A percentile compares a stretch with the other conserved stretches of the same genome.
phyloP scores from a whole-genome alignment of 2,113 vertebrate species.

The Istiophorus platypterus region DNA sequence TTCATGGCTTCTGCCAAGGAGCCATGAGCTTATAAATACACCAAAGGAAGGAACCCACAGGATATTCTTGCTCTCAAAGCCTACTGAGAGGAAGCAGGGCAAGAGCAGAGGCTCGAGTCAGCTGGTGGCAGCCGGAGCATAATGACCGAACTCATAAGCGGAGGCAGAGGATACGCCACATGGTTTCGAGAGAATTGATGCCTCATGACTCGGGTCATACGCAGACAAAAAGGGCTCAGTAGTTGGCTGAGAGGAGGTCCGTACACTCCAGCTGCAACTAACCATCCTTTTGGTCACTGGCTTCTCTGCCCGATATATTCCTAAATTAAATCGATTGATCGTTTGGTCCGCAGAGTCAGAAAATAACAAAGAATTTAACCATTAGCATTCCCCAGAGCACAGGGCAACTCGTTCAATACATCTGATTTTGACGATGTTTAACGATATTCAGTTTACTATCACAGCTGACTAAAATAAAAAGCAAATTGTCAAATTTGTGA shows the following conservation, averaged over 20 bases:
- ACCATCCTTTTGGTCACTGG: background rate
- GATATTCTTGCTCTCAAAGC: background rate
- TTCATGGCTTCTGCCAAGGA: background rate
- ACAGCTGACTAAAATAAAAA: background rate
- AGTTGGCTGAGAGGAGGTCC: background rate
- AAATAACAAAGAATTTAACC: background rate
- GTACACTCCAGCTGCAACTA: background rate
- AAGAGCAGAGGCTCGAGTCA: background rate
- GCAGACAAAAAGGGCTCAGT: slow-evolving; percentile 14
- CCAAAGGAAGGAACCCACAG: slow-evolving; percentile 1
- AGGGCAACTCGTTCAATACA: background rate
- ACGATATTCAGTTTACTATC: background rate
- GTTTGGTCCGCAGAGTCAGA: background rate
- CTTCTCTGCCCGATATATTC: background rate
- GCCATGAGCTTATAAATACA: background rate
- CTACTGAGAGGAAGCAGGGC: slow-evolving; percentile 17
- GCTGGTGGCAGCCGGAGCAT: slow-evolving; percentile 7
- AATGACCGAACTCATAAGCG: slow-evolving; percentile 20
- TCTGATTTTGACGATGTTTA: too few species aligned
- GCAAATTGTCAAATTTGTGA: background rate
- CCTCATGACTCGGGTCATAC: slow-evolving; percentile 26
- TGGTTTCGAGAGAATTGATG: background rate
- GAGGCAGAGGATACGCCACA: slow-evolving; percentile 1
- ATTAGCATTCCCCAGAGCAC: background rate
- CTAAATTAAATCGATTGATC: background rate